Evolutionary conservation across 2,888 invertebrate genomes (phyloP).

Genomic region (Zele albiditarsus): DNA sequence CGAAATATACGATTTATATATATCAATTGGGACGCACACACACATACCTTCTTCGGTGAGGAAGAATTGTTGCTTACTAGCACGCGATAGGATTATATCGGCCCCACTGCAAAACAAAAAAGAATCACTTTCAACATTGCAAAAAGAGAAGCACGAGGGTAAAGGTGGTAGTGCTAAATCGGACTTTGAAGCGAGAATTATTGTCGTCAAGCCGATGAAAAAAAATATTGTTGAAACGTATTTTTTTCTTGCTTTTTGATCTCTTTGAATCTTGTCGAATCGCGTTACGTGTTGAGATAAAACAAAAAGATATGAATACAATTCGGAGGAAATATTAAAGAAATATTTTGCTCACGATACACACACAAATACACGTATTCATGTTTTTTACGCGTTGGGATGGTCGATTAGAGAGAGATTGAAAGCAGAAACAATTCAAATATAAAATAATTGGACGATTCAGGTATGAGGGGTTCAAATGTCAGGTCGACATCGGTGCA

Average conservation of each 20-base stretch:
- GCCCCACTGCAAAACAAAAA: background rate
- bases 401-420: background rate
- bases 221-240: background rate
- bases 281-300: background rate
- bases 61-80: constrained; percentile 15
- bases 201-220: background rate
- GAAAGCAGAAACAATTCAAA: background rate
- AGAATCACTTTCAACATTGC: background rate
- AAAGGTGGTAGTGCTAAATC: background rate
- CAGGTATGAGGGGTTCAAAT: background rate
- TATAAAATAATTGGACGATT: background rate
- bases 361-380: background rate
- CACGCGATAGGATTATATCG: constrained; percentile 19
- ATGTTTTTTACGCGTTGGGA: background rate
- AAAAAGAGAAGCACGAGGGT: background rate
- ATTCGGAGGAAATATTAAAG: background rate
- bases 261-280: constrained; percentile 21
- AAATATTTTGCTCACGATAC: background rate
- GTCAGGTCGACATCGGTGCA: background rate
- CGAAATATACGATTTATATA: background rate
- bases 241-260: background rate
- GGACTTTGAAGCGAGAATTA: background rate
- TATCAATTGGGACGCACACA: constrained; percentile 13
- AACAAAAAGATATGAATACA: background rate
- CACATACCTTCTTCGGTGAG: background rate